Percentiles rank a stretch among this genome's conserved stretches.
Evolutionary conservation across 2,888 invertebrate genomes (phyloP).

Genomic region (Callinectes sapidus): DNA sequence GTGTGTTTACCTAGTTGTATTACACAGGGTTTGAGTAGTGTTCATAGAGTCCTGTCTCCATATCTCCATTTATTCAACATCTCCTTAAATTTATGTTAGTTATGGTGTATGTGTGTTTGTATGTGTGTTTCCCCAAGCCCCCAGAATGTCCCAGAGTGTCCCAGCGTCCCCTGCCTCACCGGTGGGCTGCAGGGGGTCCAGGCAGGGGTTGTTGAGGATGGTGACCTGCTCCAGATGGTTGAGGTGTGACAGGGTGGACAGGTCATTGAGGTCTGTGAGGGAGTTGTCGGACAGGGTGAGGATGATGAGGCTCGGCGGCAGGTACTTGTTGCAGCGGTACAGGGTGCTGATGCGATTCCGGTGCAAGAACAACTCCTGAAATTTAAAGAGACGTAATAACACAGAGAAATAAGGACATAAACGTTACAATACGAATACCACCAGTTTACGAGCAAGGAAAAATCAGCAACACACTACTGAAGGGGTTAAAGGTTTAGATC

Average conservation of each 20-base stretch:
- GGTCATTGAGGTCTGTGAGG: conserved; percentile 89
- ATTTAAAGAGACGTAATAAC: conserved; percentile 55
- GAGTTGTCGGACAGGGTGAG: conserved; percentile 89
- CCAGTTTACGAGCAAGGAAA: too few species aligned
- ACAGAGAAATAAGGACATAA: too few species aligned
- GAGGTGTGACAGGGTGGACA: conserved; percentile 87
- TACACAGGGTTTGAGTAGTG: too few species aligned
- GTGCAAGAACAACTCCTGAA: conserved; percentile 88
- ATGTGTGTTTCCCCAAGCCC: not conserved
- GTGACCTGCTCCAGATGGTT: conserved; percentile 87
- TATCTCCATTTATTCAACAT: too few species aligned
- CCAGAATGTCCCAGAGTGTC: too few species aligned
- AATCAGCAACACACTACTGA: too few species aligned
- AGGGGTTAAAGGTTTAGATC: too few species aligned
- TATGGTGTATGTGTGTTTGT: not conserved
- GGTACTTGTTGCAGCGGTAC: conserved; percentile 87
- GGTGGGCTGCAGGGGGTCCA: conserved; percentile 82
- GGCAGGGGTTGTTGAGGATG: conserved; percentile 91
- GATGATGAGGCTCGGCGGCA: conserved; percentile 85
- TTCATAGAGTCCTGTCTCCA: too few species aligned
- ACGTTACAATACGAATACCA: too few species aligned
- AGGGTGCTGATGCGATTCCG: conserved; percentile 90
- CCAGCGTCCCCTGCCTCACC: conserved; percentile 76
- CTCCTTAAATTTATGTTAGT: too few species aligned
- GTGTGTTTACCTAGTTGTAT: not conserved